A percentile compares a stretch with the other conserved stretches of the same genome.
These are phyloP conservation scores for Drosophila yakuba DNA, from an alignment of 1,140 invertebrate genomes.

Conservation along the genomic window DNA sequence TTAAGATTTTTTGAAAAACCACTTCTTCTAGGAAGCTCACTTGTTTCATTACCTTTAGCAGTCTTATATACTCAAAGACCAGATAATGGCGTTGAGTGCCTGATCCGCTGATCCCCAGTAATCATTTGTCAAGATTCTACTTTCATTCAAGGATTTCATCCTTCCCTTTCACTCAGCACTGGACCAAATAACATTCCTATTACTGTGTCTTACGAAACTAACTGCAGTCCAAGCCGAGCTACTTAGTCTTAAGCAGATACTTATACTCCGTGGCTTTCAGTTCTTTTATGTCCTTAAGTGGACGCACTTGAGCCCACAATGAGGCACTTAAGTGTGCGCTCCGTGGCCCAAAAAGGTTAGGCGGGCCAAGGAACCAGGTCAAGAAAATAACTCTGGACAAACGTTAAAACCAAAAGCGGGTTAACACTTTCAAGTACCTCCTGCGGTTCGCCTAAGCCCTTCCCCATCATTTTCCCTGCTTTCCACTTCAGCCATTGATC, in stretches of 20 bases:
- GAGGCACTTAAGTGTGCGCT: slow-evolving; percentile 63
- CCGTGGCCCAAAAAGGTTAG: slow-evolving; percentile 58
- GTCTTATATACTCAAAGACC: too few relatives aligned
- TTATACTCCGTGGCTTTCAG: too few relatives aligned
- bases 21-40: too few relatives aligned
- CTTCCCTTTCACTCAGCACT: slow-evolving; percentile 38
- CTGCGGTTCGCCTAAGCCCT: slow-evolving; percentile 58
- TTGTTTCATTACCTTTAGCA: too few relatives aligned
- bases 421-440: slow-evolving; percentile 67
- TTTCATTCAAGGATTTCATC: background rate
- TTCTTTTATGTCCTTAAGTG: slow-evolving; percentile 43
- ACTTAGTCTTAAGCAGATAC: slow-evolving; percentile 30
- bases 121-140: background rate
- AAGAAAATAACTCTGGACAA: slow-evolving; percentile 8
- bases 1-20: too few relatives aligned
- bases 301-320: slow-evolving; percentile 66
- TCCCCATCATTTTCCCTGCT: background rate
- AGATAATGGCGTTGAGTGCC: background rate
- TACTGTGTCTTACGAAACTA: slow-evolving; percentile 23
- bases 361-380: slow-evolving; percentile 26
- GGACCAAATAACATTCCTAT: slow-evolving; percentile 9
- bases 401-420: slow-evolving; percentile 8
- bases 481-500: slow-evolving; percentile 20
- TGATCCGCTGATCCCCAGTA: slow-evolving; percentile 13
- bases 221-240: slow-evolving; percentile 39